Evolutionary conservation across 2,888 invertebrate genomes (phyloP).

Genomic region (Metopia argyrocephala): DNA sequence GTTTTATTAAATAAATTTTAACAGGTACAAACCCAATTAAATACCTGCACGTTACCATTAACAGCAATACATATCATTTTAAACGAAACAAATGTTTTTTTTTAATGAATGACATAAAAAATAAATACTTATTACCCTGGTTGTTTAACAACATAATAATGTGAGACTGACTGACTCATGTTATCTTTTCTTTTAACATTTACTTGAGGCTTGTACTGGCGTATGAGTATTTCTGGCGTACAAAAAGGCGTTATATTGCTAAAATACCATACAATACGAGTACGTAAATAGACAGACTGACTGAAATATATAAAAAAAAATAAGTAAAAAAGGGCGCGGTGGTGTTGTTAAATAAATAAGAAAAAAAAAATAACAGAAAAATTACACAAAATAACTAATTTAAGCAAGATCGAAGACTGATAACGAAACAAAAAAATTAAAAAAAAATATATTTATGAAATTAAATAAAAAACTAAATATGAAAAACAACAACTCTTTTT

Average conservation of each 20-base stretch:
- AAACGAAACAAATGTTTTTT: constrained; percentile 4
- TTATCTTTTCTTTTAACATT: constrained; percentile 32
- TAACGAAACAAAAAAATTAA: constrained; percentile 13
- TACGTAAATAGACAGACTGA: not conserved
- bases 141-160: constrained; percentile 29
- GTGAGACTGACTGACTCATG: constrained; percentile 44
- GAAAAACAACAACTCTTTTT: not conserved
- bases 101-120: constrained; percentile 60
- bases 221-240: constrained; percentile 3
- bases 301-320: not conserved
- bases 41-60: constrained; percentile 58
- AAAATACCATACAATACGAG: constrained; percentile 42
- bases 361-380: constrained; percentile 39
- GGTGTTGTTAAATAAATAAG: constrained; percentile 59
- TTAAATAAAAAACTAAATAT: constrained; percentile 20
- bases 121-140: constrained; percentile 35
- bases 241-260: constrained; percentile 62
- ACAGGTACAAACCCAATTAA: constrained; percentile 49
- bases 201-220: not conserved
- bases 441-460: not conserved
- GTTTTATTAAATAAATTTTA: constrained; percentile 25
- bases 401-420: constrained; percentile 54
- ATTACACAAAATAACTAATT: constrained; percentile 58
- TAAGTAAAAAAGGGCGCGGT: constrained; percentile 56
- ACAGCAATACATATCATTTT: constrained; percentile 15